Evolutionary conservation across 2,888 invertebrate genomes (phyloP), one percentile per base, ranked within the genome.

Genomic region (Caenorhabditis virilis): DNA sequence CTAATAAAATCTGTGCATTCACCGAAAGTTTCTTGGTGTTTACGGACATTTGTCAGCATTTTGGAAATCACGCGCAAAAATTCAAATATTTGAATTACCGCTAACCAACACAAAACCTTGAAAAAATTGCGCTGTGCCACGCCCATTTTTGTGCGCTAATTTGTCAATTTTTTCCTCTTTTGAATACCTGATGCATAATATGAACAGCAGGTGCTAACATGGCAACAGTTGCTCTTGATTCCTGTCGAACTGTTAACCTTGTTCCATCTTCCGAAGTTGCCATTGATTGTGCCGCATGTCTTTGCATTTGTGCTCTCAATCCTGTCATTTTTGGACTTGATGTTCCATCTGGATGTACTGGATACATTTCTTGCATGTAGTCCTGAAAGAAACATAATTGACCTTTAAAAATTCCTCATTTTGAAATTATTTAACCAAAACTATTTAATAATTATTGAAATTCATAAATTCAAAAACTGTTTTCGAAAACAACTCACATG

Each of bases 201-300:
- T 81, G 80, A 15, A 82, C 78, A 0, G 82, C 82, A 7, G 82
- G 82, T 3, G 80, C 81, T 27, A 82, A 55, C 79, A 82, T 80
- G 1, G 79, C 79, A 13, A 81, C 79, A 4, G 80, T 80, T 13
- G 81, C 78, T n/a, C 80, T 59, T 16, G 77, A 77, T 48, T 80
- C 79, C 43, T 75, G 71, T 47, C 78, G 69, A 6, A 72, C 55
- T 15, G 72, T 62, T 33, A 66, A 42, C 45, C 72, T 42, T 33
- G 61, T 62, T 3, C 66, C 72, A 35, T 72, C 72, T 25, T 71
- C 71, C 25, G 71, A 71, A 11, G 71, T 68, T 23, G 65, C 66
- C 55, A 69, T 59, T 52, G 66, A 66, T 16, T 72, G 72, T 18
- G 72, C 72, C 27, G 69, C 72, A 33, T 68, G 68, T 27, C 63